A percentile compares a stretch with the other conserved stretches of the same genome.
phyloP scores from a whole-genome alignment of 2,888 invertebrate genomes.

The Polietes domitor region DNA sequence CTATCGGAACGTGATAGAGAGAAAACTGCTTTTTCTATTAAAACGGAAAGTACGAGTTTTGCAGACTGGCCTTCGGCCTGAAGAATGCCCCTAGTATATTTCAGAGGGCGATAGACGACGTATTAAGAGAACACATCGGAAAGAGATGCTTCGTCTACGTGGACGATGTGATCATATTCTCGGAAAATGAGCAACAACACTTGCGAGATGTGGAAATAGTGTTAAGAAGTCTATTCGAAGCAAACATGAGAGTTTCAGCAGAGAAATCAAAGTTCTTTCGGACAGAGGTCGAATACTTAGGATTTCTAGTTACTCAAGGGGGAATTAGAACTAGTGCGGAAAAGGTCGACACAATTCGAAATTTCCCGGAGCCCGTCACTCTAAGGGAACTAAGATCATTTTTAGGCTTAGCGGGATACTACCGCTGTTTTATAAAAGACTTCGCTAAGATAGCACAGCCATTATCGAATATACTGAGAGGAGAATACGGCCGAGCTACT shows the following conservation, averaged over 20 bases:
- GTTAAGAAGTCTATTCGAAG: not conserved
- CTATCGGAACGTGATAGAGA: not conserved
- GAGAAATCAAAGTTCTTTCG: too few species aligned
- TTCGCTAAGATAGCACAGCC: too few species aligned
- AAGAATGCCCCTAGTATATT: not conserved
- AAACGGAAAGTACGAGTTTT: slow-evolving; percentile 12
- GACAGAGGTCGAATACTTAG: not conserved
- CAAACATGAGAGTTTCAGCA: too few species aligned
- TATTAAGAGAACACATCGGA: too few species aligned
- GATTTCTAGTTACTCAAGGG: not conserved
- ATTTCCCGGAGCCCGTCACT: not conserved
- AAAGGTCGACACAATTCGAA: too few species aligned
- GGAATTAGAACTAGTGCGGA: not conserved
- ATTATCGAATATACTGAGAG: too few species aligned
- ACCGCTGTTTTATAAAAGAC: not conserved
- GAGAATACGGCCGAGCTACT: not conserved
- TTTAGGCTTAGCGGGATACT: too few species aligned
- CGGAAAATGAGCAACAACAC: not conserved
- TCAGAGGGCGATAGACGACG: not conserved
- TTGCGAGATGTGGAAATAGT: not conserved
- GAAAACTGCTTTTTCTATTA: not conserved
- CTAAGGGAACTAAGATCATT: too few species aligned
- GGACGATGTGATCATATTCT: not conserved
- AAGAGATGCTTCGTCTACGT: not conserved
- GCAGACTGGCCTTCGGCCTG: not conserved